Conservation (phyloP, 2,888 invertebrate genomes). For the Cantharis nigra region DNA sequence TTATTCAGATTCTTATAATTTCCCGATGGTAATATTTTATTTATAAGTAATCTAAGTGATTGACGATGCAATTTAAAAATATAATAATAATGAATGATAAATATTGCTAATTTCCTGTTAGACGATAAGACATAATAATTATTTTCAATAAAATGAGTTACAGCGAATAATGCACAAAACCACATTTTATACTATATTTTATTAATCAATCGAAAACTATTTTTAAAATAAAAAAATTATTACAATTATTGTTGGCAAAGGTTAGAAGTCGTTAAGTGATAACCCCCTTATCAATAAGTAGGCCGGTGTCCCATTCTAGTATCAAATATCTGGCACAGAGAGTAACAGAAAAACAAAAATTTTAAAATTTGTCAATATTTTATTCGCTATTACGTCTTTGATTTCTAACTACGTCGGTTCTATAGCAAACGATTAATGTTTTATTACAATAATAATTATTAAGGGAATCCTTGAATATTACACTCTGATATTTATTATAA, state of each 20-base stretch:
- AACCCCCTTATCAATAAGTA: slow-evolving; percentile 16
- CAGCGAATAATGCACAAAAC: not conserved
- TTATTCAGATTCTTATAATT: not conserved
- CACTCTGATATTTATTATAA: not conserved
- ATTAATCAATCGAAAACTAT: not conserved
- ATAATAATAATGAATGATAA: not conserved
- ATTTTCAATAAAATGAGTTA: not conserved
- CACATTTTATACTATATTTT: not conserved
- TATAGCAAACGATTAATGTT: not conserved
- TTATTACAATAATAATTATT: not conserved
- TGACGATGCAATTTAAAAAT: not conserved
- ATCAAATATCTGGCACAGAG: slow-evolving; percentile 8
- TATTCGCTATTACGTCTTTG: not conserved
- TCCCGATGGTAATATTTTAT: not conserved
- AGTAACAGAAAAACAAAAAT: not conserved
- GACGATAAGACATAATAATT: not conserved
- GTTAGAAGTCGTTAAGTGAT: not conserved
- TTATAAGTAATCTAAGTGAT: not conserved
- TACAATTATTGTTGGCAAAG: slow-evolving; percentile 10
- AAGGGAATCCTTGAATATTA: not conserved
- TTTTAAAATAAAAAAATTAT: not conserved
- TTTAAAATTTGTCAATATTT: not conserved
- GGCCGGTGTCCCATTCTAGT: slow-evolving; percentile 11
- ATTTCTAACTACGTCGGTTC: not conserved
- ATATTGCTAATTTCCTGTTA: not conserved